phyloP scores from a whole-genome alignment of 2,888 invertebrate species.

The Nyleta sp. region DNA sequence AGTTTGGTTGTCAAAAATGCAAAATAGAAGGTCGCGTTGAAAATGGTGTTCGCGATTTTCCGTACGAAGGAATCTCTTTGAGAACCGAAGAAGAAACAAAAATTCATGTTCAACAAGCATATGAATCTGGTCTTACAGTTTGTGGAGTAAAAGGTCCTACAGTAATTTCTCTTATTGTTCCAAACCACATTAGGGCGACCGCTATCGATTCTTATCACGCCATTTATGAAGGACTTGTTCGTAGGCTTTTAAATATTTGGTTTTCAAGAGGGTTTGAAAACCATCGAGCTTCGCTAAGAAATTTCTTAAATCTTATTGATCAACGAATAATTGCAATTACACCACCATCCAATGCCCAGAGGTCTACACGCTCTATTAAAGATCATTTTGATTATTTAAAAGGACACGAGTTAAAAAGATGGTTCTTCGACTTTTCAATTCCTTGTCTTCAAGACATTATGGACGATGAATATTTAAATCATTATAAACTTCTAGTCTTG shows the following conservation, averaged over 20 bases:
- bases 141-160: constrained; percentile 34
- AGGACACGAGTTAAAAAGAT: constrained; percentile 15
- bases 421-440: constrained; percentile 19
- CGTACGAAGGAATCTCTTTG: constrained; percentile 7
- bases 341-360: constrained; percentile 14
- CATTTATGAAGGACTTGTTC: constrained; percentile 28
- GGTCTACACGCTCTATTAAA: constrained; percentile 8
- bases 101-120: constrained; percentile 13
- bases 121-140: neutral
- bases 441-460: constrained; percentile 2
- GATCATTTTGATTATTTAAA: constrained; percentile 18
- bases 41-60: constrained; percentile 18
- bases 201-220: constrained; percentile 23
- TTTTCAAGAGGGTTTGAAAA: constrained; percentile 6
- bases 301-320: neutral
- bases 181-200: neutral
- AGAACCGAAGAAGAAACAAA: constrained; percentile 16
- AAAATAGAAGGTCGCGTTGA: neutral
- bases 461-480: constrained; percentile 19
- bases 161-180: neutral
- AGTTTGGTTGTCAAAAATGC: constrained; percentile 10
- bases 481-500: constrained; percentile 27
- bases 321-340: neutral
- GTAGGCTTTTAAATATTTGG: constrained; percentile 2
- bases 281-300: neutral